These are phyloP conservation scores for Myotis planiceps DNA, from an alignment of 2,797 vertebrate species.

Conservation along the genomic window DNA sequence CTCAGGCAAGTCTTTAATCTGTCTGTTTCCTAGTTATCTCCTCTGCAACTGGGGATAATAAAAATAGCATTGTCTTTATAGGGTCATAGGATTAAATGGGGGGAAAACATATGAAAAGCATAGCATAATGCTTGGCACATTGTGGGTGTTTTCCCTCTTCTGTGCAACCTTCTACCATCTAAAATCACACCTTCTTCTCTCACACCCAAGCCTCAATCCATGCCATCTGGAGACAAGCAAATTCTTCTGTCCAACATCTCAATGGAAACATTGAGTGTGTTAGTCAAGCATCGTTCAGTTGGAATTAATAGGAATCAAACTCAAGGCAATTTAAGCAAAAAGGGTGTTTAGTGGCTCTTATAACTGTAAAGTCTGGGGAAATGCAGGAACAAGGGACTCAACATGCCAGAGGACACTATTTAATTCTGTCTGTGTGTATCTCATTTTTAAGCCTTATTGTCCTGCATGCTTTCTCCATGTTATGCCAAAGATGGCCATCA, in stretches of 20 bases:
- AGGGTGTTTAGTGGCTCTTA: not conserved
- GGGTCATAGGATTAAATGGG: not conserved
- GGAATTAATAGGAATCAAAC: constrained; percentile 13
- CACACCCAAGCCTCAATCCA: not conserved
- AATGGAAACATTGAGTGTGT: not conserved
- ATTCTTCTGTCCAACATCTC: not conserved
- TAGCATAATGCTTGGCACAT: not conserved
- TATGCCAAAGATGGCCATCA: not conserved
- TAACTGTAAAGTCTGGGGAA: not conserved
- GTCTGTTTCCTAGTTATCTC: not conserved
- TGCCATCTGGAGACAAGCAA: not conserved
- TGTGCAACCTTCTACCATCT: not conserved
- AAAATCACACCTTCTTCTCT: not conserved
- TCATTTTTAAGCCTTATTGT: not conserved
- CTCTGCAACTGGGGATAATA: not conserved
- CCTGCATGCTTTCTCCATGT: not conserved
- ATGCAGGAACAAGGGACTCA: not conserved
- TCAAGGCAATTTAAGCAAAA: constrained; percentile 18
- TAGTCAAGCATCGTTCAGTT: not conserved
- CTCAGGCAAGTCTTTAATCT: not conserved
- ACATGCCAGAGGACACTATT: not conserved
- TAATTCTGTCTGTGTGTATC: not conserved
- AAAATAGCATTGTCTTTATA: not conserved
- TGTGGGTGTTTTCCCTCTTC: not conserved
- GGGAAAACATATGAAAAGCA: not conserved